Conservation (phyloP, 2,888 invertebrate genomes). For the Heliconius cydno region DNA sequence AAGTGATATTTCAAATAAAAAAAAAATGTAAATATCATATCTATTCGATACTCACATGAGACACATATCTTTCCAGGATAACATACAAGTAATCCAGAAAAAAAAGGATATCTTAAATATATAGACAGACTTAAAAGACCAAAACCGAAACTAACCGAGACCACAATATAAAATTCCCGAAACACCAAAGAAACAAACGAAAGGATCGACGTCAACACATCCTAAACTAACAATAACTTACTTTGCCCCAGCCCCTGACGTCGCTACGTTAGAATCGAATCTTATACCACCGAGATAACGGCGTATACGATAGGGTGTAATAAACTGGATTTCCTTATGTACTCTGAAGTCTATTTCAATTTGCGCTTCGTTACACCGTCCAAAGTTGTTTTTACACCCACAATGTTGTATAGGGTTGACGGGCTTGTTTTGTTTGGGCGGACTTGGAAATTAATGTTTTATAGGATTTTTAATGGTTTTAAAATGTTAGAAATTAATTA, state of each 20-base stretch:
- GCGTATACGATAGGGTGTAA: conserved; percentile 46
- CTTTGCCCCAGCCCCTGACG: not conserved
- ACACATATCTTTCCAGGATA: too few species aligned
- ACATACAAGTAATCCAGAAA: too few species aligned
- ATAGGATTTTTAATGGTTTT: not conserved
- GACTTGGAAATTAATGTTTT: conserved; percentile 14
- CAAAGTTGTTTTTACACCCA: conserved; percentile 51
- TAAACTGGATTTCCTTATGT: conserved; percentile 58
- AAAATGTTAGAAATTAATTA: not conserved
- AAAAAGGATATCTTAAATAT: too few species aligned
- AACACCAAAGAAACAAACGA: conserved; percentile 39
- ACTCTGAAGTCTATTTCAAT: conserved; percentile 59
- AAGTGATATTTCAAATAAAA: too few species aligned
- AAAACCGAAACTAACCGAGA: not conserved
- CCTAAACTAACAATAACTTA: conserved; percentile 59
- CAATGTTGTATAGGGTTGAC: conserved; percentile 16
- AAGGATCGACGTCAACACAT: conserved; percentile 53
- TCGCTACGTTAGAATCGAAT: conserved; percentile 42
- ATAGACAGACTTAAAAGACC: not conserved
- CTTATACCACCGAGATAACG: conserved; percentile 49
- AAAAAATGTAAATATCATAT: too few species aligned
- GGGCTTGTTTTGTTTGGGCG: conserved; percentile 12
- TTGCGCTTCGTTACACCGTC: conserved; percentile 64
- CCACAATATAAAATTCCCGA: conserved; percentile 18
- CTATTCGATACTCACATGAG: too few species aligned